Conservation (phyloP, 2,113 vertebrate genomes). For the Panurus biarmicus region DNA sequence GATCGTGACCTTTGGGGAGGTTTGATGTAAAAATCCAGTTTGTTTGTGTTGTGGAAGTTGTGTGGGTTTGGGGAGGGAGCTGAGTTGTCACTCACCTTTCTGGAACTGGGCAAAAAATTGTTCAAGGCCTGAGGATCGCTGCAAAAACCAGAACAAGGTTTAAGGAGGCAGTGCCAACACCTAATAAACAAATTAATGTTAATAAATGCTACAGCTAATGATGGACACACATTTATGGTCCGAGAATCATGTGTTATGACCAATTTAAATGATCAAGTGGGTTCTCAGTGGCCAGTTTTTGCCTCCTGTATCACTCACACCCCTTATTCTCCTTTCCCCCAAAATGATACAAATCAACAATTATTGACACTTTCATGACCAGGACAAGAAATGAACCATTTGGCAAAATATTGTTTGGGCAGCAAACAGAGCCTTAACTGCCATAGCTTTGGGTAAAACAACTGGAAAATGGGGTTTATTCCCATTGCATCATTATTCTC, state of each 20-base stretch:
- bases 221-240: rapidly evolving
- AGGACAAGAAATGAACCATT: neutral
- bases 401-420: neutral
- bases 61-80: neutral
- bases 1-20: neutral
- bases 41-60: rapidly evolving
- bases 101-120: neutral
- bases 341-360: neutral
- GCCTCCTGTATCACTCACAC: neutral
- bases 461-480: neutral
- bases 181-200: neutral
- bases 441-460: neutral
- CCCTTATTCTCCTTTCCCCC: neutral
- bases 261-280: neutral
- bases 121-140: neutral
- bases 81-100: neutral
- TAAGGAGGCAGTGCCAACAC: neutral
- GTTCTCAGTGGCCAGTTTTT: neutral
- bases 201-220: neutral
- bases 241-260: neutral
- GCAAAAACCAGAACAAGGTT: neutral
- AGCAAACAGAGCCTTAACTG: rapidly evolving
- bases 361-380: rapidly evolving
- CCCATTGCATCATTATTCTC: neutral
- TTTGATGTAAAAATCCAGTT: neutral